Evolutionary conservation across 2,888 invertebrate genomes (phyloP), one percentile per base, ranked within the genome.

Genomic region (Coenonympha arcania): DNA sequence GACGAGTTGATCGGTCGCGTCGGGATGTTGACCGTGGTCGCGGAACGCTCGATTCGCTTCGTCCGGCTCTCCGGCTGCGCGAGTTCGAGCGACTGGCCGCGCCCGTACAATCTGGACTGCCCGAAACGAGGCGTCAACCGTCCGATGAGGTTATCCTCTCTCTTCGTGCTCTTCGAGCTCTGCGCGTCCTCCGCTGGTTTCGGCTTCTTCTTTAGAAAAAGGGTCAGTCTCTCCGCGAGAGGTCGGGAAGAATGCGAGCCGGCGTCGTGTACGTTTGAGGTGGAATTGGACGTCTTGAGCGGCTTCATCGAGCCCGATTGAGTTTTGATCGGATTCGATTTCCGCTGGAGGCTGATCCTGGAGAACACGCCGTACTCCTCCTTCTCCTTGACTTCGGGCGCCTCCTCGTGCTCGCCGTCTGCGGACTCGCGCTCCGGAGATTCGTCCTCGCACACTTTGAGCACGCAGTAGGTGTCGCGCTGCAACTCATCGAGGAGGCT

Each of bases 41-140:
- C 81, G 22, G 84, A 83, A 49, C 84, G 80, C 65, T 81, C 82
- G 62, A 84, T 77, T 48, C 79, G 79, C 55, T 68, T 70, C 54
- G 71, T 58, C 39, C 68, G 68, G 31, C 61, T 58, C 52, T 69
- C 73, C 24, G 66, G 49, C 40, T 70, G 69, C 55, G 73, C 71
- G 48, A 82, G 69, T 59, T 84, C 85, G 36, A 85, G 75, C 59
- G 84, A 84, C 63, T 81, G 83, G 8, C 83, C 85, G 59, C 83
- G 81, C 44, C 72, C 73, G 62, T 73, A 71, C 56, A 82, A 71
- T 53, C 83, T 75, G 58, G 85, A 78, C 68, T 82, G 84, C 3
- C 80, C 79, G 70, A 85, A 85, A 28, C 85, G 77, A 36, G 85
- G 85, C 59, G 85, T 85, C 62, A 83, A 63, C 19, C 80, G 73